Conservation (phyloP, 2,113 vertebrate species). For the Orthochromis malagaraziensis region DNA sequence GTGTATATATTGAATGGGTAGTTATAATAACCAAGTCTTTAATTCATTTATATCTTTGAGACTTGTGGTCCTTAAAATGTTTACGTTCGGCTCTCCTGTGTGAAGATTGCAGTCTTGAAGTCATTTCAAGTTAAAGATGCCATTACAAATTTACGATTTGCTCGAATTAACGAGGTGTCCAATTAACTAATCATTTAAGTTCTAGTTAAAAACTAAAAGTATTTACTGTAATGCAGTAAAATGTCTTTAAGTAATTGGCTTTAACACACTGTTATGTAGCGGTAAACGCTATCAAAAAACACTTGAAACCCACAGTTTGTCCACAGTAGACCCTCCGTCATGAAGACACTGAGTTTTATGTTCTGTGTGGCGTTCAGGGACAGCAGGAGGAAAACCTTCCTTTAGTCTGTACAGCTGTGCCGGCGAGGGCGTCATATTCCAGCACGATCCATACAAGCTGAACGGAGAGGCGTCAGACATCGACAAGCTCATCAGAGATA, state of each 20-base stretch:
- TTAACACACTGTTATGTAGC: background rate
- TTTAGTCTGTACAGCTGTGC: constrained; percentile 89
- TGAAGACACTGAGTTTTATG: background rate
- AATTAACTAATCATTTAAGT: background rate
- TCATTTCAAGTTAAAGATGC: background rate
- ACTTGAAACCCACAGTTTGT: background rate
- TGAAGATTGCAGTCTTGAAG: background rate
- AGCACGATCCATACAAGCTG: constrained; percentile 87
- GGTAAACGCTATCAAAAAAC: background rate
- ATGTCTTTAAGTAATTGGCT: background rate
- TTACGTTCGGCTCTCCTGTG: fast-evolving
- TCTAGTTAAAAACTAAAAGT: background rate
- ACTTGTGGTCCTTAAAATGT: background rate
- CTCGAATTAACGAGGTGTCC: background rate
- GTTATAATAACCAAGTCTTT: background rate
- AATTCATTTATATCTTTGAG: background rate
- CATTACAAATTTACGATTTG: background rate
- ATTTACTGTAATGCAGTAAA: background rate
- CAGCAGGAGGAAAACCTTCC: constrained; percentile 72
- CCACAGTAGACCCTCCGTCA: fast-evolving
- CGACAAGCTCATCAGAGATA: constrained; percentile 85
- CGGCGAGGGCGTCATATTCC: constrained; percentile 88
- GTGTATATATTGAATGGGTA: background rate
- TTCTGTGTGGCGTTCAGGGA: constrained; percentile 47
- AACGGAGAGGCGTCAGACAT: constrained; percentile 83